Conservation (phyloP, 2,797 vertebrate species). For the Rhinella marina region DNA sequence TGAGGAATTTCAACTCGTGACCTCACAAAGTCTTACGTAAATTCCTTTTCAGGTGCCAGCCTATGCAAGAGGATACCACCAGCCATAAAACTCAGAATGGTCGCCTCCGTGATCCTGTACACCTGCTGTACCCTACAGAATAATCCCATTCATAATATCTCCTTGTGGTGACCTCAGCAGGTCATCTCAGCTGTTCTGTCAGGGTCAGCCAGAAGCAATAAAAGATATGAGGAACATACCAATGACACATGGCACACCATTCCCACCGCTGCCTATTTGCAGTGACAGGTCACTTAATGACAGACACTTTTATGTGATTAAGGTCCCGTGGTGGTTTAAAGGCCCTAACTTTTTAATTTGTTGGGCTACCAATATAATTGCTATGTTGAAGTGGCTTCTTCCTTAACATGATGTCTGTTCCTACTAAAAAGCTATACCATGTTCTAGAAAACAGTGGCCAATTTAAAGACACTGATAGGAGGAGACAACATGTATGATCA, state of each 20-base stretch:
- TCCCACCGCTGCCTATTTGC: background rate
- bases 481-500: background rate
- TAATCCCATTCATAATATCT: conserved; percentile 28
- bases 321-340: too few species aligned
- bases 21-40: background rate
- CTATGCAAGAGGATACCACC: conserved; percentile 22
- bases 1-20: conserved; percentile 34
- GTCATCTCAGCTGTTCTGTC: conserved; percentile 54
- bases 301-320: too few species aligned
- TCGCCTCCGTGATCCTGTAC: conserved; percentile 35
- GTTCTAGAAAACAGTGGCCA: background rate
- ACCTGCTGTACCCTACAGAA: conserved; percentile 29
- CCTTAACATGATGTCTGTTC: background rate
- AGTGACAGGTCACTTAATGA: background rate
- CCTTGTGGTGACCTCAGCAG: conserved; percentile 23
- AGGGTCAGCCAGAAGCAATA: conserved; percentile 22
- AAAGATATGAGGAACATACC: background rate
- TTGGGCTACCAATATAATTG: too few species aligned
- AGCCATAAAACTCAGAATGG: conserved; percentile 39
- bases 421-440: background rate
- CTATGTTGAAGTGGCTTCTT: background rate
- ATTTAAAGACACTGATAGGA: background rate
- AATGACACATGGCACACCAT: background rate
- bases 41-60: conserved; percentile 40
- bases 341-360: too few species aligned